Evolutionary conservation across 2,888 invertebrate genomes (phyloP).

Genomic region (Dasysyrphus tricinctus): DNA sequence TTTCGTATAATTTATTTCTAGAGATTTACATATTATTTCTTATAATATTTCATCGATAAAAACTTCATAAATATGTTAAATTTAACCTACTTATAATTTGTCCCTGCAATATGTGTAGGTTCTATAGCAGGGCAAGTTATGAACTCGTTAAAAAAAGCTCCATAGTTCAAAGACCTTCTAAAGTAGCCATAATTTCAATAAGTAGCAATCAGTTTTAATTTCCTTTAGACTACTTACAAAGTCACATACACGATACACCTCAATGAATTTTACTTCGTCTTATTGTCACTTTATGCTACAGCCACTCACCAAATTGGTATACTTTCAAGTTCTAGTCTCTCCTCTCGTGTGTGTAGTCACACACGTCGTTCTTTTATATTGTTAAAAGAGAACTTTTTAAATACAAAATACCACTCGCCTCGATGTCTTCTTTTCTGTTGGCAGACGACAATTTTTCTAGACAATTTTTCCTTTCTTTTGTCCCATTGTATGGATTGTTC

Average conservation of each 20-base stretch:
- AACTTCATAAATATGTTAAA: too few relatives aligned
- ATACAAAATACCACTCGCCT: slow-evolving; percentile 20
- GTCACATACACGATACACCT: slow-evolving; percentile 14
- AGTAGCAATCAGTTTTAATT: slow-evolving; percentile 15
- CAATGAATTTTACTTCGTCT: slow-evolving; percentile 43
- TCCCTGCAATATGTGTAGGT: too few relatives aligned
- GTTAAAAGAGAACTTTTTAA: slow-evolving; percentile 40
- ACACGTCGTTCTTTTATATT: slow-evolving; percentile 35
- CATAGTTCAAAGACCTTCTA: background rate
- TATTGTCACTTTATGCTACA: slow-evolving; percentile 13
- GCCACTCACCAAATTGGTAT: slow-evolving; percentile 33
- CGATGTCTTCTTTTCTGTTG: slow-evolving; percentile 5
- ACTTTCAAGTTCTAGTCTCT: slow-evolving; percentile 15
- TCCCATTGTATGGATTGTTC: slow-evolving; percentile 1
- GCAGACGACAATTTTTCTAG: slow-evolving; percentile 20
- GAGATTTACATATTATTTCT: too few relatives aligned
- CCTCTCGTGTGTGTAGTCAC: slow-evolving; percentile 23
- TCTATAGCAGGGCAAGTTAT: too few relatives aligned
- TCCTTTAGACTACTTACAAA: slow-evolving; percentile 13
- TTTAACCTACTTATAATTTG: too few relatives aligned
- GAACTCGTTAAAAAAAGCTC: too few relatives aligned
- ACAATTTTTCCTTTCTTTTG: slow-evolving; percentile 7
- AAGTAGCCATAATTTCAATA: slow-evolving; percentile 21
- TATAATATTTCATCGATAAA: too few relatives aligned
- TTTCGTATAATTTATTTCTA: too few relatives aligned